Base-by-base conservation (phyloP, 2,113 vertebrate species). In the Oriolus oriolus region DNA sequence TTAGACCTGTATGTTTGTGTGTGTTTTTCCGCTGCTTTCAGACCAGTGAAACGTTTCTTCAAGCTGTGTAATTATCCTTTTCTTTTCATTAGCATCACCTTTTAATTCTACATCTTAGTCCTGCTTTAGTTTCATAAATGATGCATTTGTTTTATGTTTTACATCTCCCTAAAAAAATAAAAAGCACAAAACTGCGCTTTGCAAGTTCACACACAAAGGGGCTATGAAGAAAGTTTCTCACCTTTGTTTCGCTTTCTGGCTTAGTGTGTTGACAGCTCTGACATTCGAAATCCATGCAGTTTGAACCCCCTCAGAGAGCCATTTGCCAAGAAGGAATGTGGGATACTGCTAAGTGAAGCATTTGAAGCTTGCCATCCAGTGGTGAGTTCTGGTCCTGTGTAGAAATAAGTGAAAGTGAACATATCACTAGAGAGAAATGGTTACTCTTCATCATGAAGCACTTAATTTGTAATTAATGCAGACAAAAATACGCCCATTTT, bases 351-450 rank as follows among this genome's bases (percentile, higher is more conserved):
- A 68, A 98, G 99, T 17, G 99, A 99, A 90, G 97, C 99, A 78
- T 99, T 99, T 96, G 98, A 99, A 96, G 98, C 97, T 97, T 99
- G 99, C 98, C 99, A 99, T 96, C 98, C 98, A 7, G 99, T 99
- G 99, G 99, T 99, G 97, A 99, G 99, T 98, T 23, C 31, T 39
- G 50, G 11, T 66, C 17, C 9, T 3, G 1, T 39, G 4, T 12
- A 54, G 42, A 41, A 89, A 56, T 17, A 57, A 27, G 15, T 49
- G 33, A 44, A 85, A 44, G 11, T 16, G 7, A 42, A 10, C 10
- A 0, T 30, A 11, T 16, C 23, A 6, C 16, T 82, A 23, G 16
- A 53, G 52, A 71, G 19, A 90, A 93, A 52, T 23, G 39, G 39
- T 33, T 42, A 5, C 20, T 44, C 13, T n/a, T 66, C 35, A 31